Conservation (phyloP, 1,140 invertebrate species). For the Drosophila jambulina region DNA sequence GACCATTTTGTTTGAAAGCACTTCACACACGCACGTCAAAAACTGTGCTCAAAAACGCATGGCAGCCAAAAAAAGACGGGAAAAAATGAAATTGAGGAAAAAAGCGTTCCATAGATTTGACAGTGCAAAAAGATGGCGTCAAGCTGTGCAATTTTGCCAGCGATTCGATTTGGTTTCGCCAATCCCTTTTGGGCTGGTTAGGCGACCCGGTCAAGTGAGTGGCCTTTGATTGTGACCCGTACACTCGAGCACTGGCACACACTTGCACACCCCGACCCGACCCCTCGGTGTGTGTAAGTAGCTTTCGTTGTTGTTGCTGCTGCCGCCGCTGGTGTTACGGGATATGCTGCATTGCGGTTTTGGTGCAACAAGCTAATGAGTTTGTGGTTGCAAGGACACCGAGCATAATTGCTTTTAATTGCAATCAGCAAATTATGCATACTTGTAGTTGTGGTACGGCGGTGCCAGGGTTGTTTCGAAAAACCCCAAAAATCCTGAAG, state of each 20-base stretch:
- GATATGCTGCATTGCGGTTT: constrained; percentile 76
- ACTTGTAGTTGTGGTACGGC: constrained; percentile 54
- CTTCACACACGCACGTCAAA: constrained; percentile 73
- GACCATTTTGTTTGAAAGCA: constrained; percentile 67
- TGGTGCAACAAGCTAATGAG: constrained; percentile 81
- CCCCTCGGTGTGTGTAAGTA: constrained; percentile 42
- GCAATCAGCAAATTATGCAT: constrained; percentile 80
- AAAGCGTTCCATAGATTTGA: constrained; percentile 13
- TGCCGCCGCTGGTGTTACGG: constrained; percentile 41
- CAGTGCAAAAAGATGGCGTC: constrained; percentile 50
- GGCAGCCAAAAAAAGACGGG: background rate
- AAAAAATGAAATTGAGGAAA: constrained; percentile 14
- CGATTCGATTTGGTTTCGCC: constrained; percentile 55
- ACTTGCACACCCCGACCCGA: background rate
- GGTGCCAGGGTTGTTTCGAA: background rate
- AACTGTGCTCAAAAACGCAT: constrained; percentile 42
- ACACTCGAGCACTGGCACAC: background rate
- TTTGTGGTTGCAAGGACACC: constrained; percentile 75
- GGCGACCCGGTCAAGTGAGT: constrained; percentile 33
- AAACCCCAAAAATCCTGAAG: constrained; percentile 6
- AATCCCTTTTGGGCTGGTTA: constrained; percentile 23
- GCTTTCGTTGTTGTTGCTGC: constrained; percentile 36
- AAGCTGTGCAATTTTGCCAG: constrained; percentile 56
- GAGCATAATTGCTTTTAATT: constrained; percentile 82
- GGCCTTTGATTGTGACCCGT: constrained; percentile 32